Evolutionary conservation across 2,888 invertebrate genomes (phyloP), one percentile per base, ranked within the genome.

Genomic region (Antitype chi): DNA sequence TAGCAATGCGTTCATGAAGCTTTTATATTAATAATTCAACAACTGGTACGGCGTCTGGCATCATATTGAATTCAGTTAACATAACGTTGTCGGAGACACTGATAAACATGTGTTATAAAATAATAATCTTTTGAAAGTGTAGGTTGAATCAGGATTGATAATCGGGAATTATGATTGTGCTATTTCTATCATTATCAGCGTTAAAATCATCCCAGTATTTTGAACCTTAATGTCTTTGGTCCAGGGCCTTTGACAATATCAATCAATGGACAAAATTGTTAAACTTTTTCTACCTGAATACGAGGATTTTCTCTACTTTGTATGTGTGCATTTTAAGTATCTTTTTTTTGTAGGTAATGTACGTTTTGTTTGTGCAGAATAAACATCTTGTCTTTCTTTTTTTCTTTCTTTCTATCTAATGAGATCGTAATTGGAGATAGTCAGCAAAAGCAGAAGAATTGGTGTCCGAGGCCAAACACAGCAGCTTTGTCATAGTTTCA

Each of bases 1-100:
- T 20, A 60, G 81, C 81, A 85, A 85, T 81, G 70, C 71, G 81
- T 75, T 62, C 69, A 82, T 72, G 71, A 85, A 70, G 85, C 81
- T 60, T 71, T 80, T 69, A 72, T 81, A 82, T 82, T 81, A 82
- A 82, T 85, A 82, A 82, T 82, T 82, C 82, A 82, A 60, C 81
- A 69, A 23, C 85, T 53, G 62, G 60, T 76, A 64, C 64, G 47
- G 52, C 63, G 67, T 38, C 64, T 76, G 55, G 71, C 57, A 66
- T 71, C 76, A 62, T 62, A 66, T 81, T 76, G 69, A 85, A 85
- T 85, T 82, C 64, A 81, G 71, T 80, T 85, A 71, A 53, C 76
- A 71, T 82, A 78, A 64, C 43, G 53, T 23, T 63, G 69, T 66
- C 59, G 38, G 43, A 25, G 59, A 49, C 15, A 47, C 70, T 62